phyloP scores from a whole-genome alignment of 2,113 vertebrate species.

The Andinoacara biseriatus region DNA sequence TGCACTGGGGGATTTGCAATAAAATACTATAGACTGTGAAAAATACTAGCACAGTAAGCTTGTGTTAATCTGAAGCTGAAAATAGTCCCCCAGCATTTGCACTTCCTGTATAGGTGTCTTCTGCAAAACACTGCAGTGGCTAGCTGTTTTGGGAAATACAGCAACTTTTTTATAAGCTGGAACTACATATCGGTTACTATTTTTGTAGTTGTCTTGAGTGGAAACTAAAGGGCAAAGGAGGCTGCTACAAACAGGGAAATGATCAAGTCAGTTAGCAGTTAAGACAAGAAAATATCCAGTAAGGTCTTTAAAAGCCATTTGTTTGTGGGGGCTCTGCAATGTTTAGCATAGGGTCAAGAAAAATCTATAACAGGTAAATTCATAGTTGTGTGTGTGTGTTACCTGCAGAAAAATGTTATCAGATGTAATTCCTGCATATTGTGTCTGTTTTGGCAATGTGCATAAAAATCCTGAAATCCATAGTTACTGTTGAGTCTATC shows the following conservation, averaged over 20 bases:
- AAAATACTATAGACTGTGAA: not conserved
- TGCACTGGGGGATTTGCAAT: not conserved
- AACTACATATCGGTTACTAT: not conserved
- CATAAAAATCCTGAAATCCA: slow-evolving; percentile 1
- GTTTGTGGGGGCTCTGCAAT: not conserved
- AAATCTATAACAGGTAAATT: not conserved
- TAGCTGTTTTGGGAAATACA: slow-evolving; percentile 1
- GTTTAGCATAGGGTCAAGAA: not conserved
- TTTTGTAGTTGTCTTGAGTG: not conserved
- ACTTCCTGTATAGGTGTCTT: not conserved
- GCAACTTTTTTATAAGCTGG: not conserved
- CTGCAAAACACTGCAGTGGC: not conserved
- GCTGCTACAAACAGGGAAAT: not conserved
- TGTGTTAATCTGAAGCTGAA: not conserved
- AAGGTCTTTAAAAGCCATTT: not conserved
- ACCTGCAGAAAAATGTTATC: not conserved
- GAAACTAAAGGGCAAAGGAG: not conserved
- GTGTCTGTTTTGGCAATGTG: not conserved
- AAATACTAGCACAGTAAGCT: not conserved
- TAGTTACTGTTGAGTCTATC: not conserved
- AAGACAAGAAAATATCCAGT: not conserved
- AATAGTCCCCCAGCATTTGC: not conserved
- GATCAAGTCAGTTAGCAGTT: not conserved
- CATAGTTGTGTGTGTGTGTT: not conserved
- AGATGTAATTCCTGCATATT: not conserved